These are phyloP conservation scores for Hippocampus zosterae DNA, from an alignment of 2,113 vertebrate genomes.

Conservation along the genomic window DNA sequence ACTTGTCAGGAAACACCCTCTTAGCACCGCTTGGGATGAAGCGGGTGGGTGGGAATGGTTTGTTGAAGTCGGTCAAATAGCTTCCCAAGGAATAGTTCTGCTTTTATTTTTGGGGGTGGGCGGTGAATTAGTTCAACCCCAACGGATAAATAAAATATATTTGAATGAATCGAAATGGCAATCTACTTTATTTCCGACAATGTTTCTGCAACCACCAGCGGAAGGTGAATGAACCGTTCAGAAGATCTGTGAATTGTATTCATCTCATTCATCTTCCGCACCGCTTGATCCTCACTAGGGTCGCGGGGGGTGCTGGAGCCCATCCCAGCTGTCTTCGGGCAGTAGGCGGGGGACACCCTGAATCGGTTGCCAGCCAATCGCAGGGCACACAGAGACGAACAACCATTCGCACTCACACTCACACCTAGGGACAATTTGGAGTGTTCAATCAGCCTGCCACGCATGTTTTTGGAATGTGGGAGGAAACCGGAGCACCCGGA, in stretches of 20 bases:
- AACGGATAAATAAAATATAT: background rate
- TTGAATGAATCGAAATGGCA: background rate
- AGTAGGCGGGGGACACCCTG: no score
- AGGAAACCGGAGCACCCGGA: no score
- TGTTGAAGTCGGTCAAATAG: slow-evolving; percentile 58
- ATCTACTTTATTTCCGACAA: background rate
- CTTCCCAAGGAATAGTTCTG: slow-evolving; percentile 24
- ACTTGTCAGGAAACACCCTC: slow-evolving; percentile 67
- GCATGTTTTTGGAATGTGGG: no score
- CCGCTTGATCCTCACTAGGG: no score
- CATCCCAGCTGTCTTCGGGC: no score
- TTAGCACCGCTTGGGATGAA: slow-evolving; percentile 49
- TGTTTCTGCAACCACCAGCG: background rate
- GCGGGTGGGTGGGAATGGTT: slow-evolving; percentile 52
- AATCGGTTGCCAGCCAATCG: no score
- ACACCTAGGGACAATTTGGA: no score
- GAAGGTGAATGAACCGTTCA: slow-evolving; percentile 32
- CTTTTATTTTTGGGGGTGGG: background rate
- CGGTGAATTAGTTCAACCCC: background rate
- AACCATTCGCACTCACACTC: no score
- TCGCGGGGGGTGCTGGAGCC: no score
- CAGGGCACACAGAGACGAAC: no score
- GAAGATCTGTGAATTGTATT: slow-evolving; percentile 23
- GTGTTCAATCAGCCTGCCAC: no score
- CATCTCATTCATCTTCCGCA: no score